Evolutionary conservation across 2,797 vertebrate genomes (phyloP), one percentile per base, ranked within the genome.

Genomic region (Microtus agrestis): DNA sequence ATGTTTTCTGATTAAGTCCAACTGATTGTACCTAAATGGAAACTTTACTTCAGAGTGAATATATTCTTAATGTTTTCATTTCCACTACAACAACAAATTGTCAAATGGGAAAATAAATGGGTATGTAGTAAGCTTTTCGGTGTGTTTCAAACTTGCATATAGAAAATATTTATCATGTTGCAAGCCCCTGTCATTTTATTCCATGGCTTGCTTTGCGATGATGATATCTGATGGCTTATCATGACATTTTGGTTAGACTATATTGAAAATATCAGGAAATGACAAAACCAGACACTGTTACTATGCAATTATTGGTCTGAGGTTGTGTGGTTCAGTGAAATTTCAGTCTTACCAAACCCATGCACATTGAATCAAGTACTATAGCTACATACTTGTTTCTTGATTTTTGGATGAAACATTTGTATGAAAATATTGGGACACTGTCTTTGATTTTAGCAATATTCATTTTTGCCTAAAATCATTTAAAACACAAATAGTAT

Each of bases 1-100:
- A 96, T 98, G 65, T 27, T 97, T 85, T 97, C 96, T 98, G 97
- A 98, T 98, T 98, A 98, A 98, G 95, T 71, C 82, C 95, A 93
- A 93, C 81, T 98, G 95, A 94, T 86, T 96, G 25, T 97, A 93
- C 81, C 95, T 97, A 97, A 97, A 97, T 93, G 59, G 79, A 97
- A 93, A 97, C 97, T 98, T 97, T 93, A 94, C 96, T 97, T 96
- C 91, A 96, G 91, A 86, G 74, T 94, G 94, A 97, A 37, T 65
- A 3, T 97, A 29, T 97, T 94, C 78, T 93, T 98, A 96, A 98
- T 90, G 43, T 95, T 98, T 97, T 97, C 15, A 97, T 91, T 56
- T 34, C 10, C 48, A 63, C 81, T 89, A 95, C 54, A 96, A 97
- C n/a, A 89, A 67, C 63, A 95, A 95, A 96, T 96, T 97, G 37